Percentiles rank a stretch among this genome's conserved stretches.
Evolutionary conservation across 2,888 invertebrate species (phyloP).

Genomic region (Drosophila austrosaltans): DNA sequence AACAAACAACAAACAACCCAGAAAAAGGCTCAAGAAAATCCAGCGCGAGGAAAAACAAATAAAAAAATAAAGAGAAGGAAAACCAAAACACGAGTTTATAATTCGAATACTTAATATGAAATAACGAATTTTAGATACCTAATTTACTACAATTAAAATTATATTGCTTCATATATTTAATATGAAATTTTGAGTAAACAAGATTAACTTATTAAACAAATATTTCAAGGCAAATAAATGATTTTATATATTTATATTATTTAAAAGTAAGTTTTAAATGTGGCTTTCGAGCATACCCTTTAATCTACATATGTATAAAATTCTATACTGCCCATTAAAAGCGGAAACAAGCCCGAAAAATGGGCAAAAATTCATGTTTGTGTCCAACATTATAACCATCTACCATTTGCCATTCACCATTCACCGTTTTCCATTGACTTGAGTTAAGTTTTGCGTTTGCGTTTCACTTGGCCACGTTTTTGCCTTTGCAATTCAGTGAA

Average conservation of each 20-base stretch:
- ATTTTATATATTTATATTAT: too few species aligned
- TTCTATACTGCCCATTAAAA: not conserved
- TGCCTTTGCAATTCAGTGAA: slow-evolving; percentile 50
- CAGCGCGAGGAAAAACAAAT: slow-evolving; percentile 17
- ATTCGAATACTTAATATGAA: not conserved
- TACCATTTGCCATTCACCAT: slow-evolving; percentile 24
- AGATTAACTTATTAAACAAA: too few species aligned
- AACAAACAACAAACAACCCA: slow-evolving; percentile 36
- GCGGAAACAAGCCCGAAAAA: slow-evolving; percentile 7
- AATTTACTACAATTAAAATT: too few species aligned
- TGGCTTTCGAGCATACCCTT: not conserved
- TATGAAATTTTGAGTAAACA: too few species aligned
- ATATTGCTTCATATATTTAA: too few species aligned
- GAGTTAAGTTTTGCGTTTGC: slow-evolving; percentile 37
- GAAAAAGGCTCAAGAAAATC: slow-evolving; percentile 5
- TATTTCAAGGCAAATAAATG: too few species aligned
- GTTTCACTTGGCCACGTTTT: slow-evolving; percentile 42
- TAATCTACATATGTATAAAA: not conserved
- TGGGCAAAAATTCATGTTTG: not conserved
- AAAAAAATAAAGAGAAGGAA: slow-evolving; percentile 22
- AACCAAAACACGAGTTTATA: not conserved
- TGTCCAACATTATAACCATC: slow-evolving; percentile 9
- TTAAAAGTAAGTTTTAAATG: too few species aligned
- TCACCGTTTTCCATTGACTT: slow-evolving; percentile 52
- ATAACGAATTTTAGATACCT: not conserved